phyloP scores from a whole-genome alignment of 2,113 vertebrate species.

The Grammomys dolichurus region DNA sequence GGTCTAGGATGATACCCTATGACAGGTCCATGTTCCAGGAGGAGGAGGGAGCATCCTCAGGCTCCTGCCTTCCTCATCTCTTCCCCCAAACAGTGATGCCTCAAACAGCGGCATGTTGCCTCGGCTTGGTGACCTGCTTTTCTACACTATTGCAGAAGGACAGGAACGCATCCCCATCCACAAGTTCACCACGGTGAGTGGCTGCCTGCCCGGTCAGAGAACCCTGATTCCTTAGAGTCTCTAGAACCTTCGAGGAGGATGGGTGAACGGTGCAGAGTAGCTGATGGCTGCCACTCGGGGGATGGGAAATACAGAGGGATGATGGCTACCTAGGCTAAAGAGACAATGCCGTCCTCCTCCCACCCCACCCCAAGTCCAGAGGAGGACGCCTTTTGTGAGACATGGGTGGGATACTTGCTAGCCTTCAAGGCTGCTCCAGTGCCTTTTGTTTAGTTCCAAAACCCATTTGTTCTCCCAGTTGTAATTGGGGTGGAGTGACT shows the following conservation, averaged over 20 bases:
- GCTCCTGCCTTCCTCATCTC: slow-evolving; percentile 41
- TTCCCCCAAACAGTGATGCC: slow-evolving; percentile 79
- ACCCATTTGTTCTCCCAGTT: neutral
- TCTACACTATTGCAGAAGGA: slow-evolving; percentile 92
- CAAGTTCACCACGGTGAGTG: slow-evolving; percentile 90
- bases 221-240: neutral
- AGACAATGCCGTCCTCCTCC: neutral
- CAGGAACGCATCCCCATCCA: slow-evolving; percentile 90
- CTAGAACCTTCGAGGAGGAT: neutral
- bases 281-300: neutral
- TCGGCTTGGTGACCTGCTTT: slow-evolving; percentile 91
- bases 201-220: neutral
- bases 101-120: slow-evolving; percentile 84
- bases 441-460: slow-evolving; percentile 20
- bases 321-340: neutral
- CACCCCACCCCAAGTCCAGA: neutral
- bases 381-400: neutral
- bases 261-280: neutral
- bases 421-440: neutral
- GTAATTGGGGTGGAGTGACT: neutral
- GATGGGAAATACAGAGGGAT: neutral
- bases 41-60: slow-evolving; percentile 44
- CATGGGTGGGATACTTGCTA: slow-evolving; percentile 1
- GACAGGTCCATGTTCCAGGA: slow-evolving; percentile 25
- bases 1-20: neutral